Conservation (phyloP, 37 sponge, comb jelly and placozoan species). For the Corticium candelabrum region DNA sequence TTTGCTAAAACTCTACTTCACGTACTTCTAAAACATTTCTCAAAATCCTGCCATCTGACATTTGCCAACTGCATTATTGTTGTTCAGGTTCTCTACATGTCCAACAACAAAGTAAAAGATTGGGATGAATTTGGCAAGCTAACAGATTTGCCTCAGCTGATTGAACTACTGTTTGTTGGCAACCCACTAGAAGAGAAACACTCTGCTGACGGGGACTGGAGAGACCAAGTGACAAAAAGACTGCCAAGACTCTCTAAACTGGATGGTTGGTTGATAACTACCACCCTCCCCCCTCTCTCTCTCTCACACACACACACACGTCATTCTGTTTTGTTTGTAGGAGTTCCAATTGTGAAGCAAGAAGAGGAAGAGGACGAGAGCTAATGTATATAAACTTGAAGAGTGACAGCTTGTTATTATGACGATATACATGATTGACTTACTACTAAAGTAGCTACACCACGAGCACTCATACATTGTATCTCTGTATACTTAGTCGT, state of each 20-base stretch:
- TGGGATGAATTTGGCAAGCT: conserved; percentile 93
- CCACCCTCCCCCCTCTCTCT: background rate
- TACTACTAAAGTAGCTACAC: too few species aligned
- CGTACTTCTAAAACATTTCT: too few species aligned
- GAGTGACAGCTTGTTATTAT: too few species aligned
- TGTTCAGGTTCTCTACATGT: conserved; percentile 89
- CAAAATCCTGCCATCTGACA: too few species aligned
- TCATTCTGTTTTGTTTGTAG: background rate
- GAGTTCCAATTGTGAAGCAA: conserved; percentile 62
- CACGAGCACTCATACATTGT: too few species aligned
- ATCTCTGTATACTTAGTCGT: too few species aligned
- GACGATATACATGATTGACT: too few species aligned
- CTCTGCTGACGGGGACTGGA: conserved; percentile 77
- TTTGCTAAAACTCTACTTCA: too few species aligned
- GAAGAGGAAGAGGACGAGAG: conserved; percentile 70
- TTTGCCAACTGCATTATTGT: too few species aligned
- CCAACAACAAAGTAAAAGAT: conserved; percentile 94
- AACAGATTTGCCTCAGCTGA: conserved; percentile 72
- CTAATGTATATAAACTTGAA: background rate
- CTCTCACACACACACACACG: too few species aligned
- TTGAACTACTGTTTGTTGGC: conserved; percentile 90
- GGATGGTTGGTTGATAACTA: conserved; percentile 51
- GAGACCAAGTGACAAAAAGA: conserved; percentile 66
- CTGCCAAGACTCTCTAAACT: conserved; percentile 87
- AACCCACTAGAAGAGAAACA: conserved; percentile 97